phyloP scores from a whole-genome alignment of 2,888 invertebrate species.

The Pseudolycoriella hygida region DNA sequence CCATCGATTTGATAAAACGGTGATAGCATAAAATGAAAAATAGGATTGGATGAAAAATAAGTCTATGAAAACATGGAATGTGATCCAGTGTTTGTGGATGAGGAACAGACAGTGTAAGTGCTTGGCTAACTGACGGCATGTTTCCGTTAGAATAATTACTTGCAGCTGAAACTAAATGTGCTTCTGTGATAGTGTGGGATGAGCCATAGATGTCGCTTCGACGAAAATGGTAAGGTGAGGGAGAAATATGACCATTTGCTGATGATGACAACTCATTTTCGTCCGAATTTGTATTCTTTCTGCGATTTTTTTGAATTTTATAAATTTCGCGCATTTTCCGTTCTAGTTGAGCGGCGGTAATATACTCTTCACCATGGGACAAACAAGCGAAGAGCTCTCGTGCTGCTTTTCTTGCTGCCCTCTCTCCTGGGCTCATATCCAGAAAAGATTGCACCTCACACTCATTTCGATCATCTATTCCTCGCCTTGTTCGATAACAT shows the following conservation, averaged over 20 bases:
- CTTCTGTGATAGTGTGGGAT: conserved; percentile 47
- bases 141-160: conserved; percentile 64
- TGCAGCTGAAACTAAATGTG: conserved; percentile 62
- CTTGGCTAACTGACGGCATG: conserved; percentile 54
- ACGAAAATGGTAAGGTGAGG: conserved; percentile 11
- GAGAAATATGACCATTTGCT: conserved; percentile 12
- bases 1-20: conserved; percentile 43
- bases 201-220: conserved; percentile 22
- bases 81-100: conserved; percentile 49
- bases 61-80: conserved; percentile 52
- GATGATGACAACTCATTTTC: conserved; percentile 16
- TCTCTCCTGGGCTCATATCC: conserved; percentile 70
- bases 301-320: conserved; percentile 24
- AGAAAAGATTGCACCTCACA: conserved; percentile 60
- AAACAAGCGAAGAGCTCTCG: conserved; percentile 74
- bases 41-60: conserved; percentile 52
- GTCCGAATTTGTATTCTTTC: conserved; percentile 17
- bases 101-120: conserved; percentile 50
- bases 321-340: conserved; percentile 53
- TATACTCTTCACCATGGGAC: conserved; percentile 72
- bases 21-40: conserved; percentile 52
- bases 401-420: conserved; percentile 73
- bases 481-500: conserved; percentile 38
- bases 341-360: conserved; percentile 67
- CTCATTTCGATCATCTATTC: conserved; percentile 32